phyloP scores from a whole-genome alignment of 2,113 vertebrate genomes.

The Pterocles gutturalis region DNA sequence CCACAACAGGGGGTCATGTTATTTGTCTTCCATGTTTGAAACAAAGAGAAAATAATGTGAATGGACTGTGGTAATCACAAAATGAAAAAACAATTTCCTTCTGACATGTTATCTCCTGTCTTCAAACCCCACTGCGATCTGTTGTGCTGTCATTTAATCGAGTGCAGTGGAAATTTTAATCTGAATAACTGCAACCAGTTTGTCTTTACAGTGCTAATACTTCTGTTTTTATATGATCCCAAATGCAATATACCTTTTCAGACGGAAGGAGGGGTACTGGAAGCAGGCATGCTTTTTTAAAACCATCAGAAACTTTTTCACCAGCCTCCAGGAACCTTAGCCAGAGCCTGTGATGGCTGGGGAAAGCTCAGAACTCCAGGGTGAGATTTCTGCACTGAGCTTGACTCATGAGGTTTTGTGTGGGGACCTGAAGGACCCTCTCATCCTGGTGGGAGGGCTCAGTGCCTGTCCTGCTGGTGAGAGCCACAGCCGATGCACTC shows the following conservation, averaged over 20 bases:
- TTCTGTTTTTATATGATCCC: background rate
- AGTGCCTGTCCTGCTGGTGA: accelerated
- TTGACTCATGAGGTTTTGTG: background rate
- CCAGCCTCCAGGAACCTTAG: background rate
- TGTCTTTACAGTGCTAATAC: background rate
- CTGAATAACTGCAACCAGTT: background rate
- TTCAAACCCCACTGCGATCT: background rate
- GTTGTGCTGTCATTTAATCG: constrained; percentile 9
- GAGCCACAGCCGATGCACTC: accelerated
- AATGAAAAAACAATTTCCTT: background rate
- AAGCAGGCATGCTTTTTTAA: background rate
- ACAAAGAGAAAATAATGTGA: background rate
- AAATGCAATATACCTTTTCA: background rate
- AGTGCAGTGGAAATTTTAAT: background rate
- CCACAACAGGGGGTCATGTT: background rate
- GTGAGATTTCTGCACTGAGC: background rate
- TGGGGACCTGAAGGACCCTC: background rate
- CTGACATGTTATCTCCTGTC: background rate
- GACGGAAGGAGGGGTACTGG: background rate
- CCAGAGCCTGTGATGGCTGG: background rate
- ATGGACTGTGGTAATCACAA: background rate
- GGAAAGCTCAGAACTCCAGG: background rate
- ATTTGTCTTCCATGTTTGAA: background rate
- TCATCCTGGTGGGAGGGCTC: background rate
- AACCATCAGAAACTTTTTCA: background rate